Percentiles rank a stretch among this genome's conserved stretches.
phyloP scores from a whole-genome alignment of 2,888 invertebrate genomes.

The Encarsia formosa region DNA sequence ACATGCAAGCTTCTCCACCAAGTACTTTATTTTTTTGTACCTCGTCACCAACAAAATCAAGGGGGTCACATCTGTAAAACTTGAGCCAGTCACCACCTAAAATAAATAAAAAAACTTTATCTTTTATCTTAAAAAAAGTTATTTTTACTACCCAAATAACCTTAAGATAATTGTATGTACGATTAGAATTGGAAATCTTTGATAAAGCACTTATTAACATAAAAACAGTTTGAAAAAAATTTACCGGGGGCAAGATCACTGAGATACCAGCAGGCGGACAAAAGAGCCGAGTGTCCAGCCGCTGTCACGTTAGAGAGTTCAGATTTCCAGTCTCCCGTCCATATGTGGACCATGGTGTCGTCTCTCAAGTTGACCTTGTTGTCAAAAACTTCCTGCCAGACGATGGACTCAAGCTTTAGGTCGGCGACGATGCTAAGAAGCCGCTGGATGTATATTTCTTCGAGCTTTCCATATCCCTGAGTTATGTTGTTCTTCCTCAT shows the following conservation, averaged over 20 bases:
- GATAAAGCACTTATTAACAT: no score
- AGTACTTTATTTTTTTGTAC: slow-evolving; percentile 60
- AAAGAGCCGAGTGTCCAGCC: slow-evolving; percentile 62
- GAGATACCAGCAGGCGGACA: slow-evolving; percentile 86
- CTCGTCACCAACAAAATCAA: slow-evolving; percentile 56
- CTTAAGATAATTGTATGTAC: no score
- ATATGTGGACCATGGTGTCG: slow-evolving; percentile 77
- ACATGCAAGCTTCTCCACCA: slow-evolving; percentile 92
- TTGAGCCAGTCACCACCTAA: slow-evolving; percentile 70
- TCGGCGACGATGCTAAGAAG: slow-evolving; percentile 55
- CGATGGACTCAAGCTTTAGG: slow-evolving; percentile 56
- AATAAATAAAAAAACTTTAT: no score
- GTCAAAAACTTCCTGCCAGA: slow-evolving; percentile 84
- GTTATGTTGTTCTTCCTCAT: slow-evolving; percentile 58
- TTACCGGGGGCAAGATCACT: slow-evolving; percentile 63
- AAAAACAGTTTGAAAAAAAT: no score
- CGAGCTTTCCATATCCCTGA: slow-evolving; percentile 57
- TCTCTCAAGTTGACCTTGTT: slow-evolving; percentile 62
- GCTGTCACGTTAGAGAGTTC: slow-evolving; percentile 54
- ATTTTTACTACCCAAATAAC: no score
- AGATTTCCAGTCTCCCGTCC: slow-evolving; percentile 57
- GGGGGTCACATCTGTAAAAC: slow-evolving; percentile 69
- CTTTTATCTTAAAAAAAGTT: no score
- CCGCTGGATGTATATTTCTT: slow-evolving; percentile 66
- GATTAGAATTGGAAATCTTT: no score